phyloP scores from a whole-genome alignment of 2,113 vertebrate species.

The Pseudolaguvia tuberculata region DNA sequence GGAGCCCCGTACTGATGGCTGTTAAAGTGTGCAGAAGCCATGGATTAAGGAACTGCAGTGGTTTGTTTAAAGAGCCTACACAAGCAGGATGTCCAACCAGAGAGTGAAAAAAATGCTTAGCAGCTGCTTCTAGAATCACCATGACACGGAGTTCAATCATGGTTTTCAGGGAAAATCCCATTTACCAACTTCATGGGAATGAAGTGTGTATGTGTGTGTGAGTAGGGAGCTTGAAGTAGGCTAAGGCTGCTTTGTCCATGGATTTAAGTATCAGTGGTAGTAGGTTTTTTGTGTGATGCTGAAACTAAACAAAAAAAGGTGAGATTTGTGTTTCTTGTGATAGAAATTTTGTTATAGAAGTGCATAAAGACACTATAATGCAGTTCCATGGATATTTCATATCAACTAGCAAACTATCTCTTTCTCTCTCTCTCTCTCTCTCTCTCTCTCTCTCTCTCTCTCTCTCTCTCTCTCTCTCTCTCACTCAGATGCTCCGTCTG shows the following conservation, averaged over 20 bases:
- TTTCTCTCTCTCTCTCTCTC: constrained; percentile 3
- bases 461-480: constrained; percentile 7
- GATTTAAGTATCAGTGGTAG: background rate
- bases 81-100: constrained; percentile 47
- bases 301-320: background rate
- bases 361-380: constrained; percentile 1
- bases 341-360: constrained; percentile 1
- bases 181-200: constrained; percentile 27
- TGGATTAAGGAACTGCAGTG: constrained; percentile 49
- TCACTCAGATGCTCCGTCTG: constrained; percentile 1
- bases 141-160: constrained; percentile 36
- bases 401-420: background rate
- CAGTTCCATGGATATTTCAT: background rate
- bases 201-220: constrained; percentile 1
- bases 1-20: constrained; percentile 47
- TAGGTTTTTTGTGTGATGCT: background rate
- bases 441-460: background rate
- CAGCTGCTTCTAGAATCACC: constrained; percentile 36
- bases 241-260: constrained; percentile 17
- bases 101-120: constrained; percentile 37
- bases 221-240: background rate
- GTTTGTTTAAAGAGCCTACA: constrained; percentile 54
- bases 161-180: constrained; percentile 35
- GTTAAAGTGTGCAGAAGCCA: constrained; percentile 53
- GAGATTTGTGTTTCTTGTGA: background rate